Evolutionary conservation across 2,888 invertebrate species (phyloP).

Genomic region (Leptinotarsa peninsularis): DNA sequence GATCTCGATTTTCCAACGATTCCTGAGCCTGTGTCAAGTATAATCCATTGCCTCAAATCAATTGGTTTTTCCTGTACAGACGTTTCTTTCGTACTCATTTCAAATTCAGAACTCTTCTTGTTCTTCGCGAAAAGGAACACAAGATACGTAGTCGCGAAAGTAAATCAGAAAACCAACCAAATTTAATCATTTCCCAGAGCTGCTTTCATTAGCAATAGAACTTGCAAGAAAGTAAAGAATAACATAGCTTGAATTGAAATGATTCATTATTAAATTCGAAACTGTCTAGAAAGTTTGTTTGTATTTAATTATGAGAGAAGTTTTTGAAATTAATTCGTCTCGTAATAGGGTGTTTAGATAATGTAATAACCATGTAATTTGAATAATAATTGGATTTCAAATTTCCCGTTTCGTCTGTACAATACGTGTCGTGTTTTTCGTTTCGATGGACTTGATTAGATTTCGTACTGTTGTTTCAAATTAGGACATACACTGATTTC

Average conservation of each 20-base stretch:
- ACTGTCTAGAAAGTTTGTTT: constrained; percentile 62
- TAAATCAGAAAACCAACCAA: constrained; percentile 62
- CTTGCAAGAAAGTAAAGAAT: constrained; percentile 64
- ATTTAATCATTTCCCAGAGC: constrained; percentile 63
- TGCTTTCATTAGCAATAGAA: constrained; percentile 64
- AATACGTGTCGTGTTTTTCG: constrained; percentile 33
- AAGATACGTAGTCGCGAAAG: constrained; percentile 58
- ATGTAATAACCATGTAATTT: constrained; percentile 48
- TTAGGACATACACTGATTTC: background rate
- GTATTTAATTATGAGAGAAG: constrained; percentile 61
- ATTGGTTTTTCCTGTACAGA: background rate
- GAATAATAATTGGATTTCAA: constrained; percentile 49
- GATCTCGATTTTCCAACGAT: constrained; percentile 57
- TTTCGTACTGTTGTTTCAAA: constrained; percentile 11
- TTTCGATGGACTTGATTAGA: constrained; percentile 24
- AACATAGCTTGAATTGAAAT: constrained; percentile 63
- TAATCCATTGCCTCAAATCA: constrained; percentile 53
- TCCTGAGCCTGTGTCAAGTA: constrained; percentile 59
- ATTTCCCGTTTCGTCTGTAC: constrained; percentile 35
- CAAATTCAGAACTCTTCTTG: constrained; percentile 3
- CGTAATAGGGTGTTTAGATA: constrained; percentile 51
- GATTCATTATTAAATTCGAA: constrained; percentile 63
- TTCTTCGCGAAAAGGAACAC: constrained; percentile 45
- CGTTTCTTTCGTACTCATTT: background rate
- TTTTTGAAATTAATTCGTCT: constrained; percentile 58